These are phyloP conservation scores for Lamellibrachia satsuma DNA, from an alignment of 2,888 invertebrate genomes.

Conservation along the genomic window DNA sequence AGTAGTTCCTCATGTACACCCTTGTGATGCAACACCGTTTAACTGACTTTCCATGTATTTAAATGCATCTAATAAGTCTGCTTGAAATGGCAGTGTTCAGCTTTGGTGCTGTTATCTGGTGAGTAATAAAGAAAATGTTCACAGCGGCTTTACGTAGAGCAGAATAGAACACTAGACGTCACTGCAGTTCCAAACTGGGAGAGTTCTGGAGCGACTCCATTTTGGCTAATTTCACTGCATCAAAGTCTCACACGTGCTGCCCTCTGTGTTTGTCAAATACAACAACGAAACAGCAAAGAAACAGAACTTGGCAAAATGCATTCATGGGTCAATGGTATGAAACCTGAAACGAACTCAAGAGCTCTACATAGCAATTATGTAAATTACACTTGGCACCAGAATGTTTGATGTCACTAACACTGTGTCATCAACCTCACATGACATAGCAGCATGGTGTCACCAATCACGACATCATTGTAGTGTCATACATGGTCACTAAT, in stretches of 20 bases:
- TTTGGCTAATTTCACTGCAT: background rate
- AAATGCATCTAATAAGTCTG: background rate
- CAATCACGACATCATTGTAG: background rate
- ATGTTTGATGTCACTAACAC: background rate
- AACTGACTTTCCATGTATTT: background rate
- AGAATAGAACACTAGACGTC: background rate
- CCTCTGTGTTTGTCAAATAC: background rate
- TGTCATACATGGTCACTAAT: background rate
- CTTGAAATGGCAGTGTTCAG: background rate
- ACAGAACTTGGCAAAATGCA: background rate
- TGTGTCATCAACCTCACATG: background rate
- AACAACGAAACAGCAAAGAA: slow-evolving; percentile 9
- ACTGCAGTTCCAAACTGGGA: background rate
- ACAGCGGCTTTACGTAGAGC: background rate
- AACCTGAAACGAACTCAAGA: background rate
- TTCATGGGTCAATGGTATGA: background rate
- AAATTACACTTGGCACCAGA: background rate
- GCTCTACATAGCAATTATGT: background rate
- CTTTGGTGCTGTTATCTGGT: background rate
- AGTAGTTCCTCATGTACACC: background rate
- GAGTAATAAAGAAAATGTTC: background rate
- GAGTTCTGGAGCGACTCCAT: background rate
- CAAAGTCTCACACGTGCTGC: background rate
- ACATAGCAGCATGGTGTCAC: background rate
- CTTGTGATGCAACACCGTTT: background rate